Base-by-base conservation (phyloP, 2,113 vertebrate genomes). In the Tauraco erythrolophus region DNA sequence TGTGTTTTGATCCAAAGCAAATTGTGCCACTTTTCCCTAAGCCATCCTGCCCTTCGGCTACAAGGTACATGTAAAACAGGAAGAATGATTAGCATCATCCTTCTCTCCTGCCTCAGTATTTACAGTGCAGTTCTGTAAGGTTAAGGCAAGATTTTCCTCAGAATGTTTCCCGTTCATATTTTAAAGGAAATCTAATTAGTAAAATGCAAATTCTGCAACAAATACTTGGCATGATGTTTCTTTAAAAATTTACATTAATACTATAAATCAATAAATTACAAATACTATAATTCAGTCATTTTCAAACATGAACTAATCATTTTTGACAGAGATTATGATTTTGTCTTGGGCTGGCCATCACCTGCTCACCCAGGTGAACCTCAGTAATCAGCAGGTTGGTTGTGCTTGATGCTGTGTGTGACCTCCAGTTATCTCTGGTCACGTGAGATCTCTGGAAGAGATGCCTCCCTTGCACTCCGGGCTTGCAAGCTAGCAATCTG, bases 1-100 rank as follows among this genome's bases (percentile, higher is more conserved):
- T 76, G 70, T 51, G 51, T 95, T 93, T 92, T 93, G 88, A 80
- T 91, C 82, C 90, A 80, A 90, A 85, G 56, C 57, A 61, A 65
- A 81, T 64, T 43, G 54, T 65, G 58, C 75, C 83, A n/a, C 66
- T 68, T 88, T 83, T 77, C 69, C 61, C 18, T 37, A 89, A 88
- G 74, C 78, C 46, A 85, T 54, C 56, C 54, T 45, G 41, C 54
- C 39, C 65, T 89, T 58, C 60, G 86, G 45, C 79, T 93, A 54
- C 60, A 45, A 68, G 62, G 48, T 70, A 4, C 17, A 10, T 39
- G 53, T 28, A 61, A 70, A 53, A 11, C 37, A 85, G 53, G 66
- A 60, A 60, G 70, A 82, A 58, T 57, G 53, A 58, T 74, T 62
- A 35, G 14, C 39, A 46, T 37, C 27, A 6, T 56, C 82, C 46